These are phyloP conservation scores for Lobophora halterata DNA, from an alignment of 2,888 invertebrate species.

Conservation along the genomic window DNA sequence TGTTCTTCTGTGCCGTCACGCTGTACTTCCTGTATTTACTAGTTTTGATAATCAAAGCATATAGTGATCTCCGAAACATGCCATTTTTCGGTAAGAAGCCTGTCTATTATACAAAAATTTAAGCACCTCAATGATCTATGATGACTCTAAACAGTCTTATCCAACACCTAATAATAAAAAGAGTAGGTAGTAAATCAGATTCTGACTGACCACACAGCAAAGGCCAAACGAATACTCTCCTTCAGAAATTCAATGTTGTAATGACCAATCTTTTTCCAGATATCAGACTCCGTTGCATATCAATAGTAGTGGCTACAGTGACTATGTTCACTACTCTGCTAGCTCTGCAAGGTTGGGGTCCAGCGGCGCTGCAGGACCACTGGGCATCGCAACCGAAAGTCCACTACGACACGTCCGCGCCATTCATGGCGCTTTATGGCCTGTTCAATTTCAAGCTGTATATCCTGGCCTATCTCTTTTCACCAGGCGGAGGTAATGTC, in stretches of 20 bases:
- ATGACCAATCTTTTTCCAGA: too few species aligned
- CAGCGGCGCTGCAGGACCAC: slow-evolving; percentile 94
- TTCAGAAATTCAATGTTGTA: too few species aligned
- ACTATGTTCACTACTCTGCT: slow-evolving; percentile 87
- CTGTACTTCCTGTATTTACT: slow-evolving; percentile 93
- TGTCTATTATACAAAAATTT: too few species aligned
- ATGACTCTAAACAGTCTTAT: too few species aligned
- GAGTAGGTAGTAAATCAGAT: too few species aligned
- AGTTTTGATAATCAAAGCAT: slow-evolving; percentile 92
- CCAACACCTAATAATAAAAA: too few species aligned
- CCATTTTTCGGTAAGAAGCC: slow-evolving; percentile 98
- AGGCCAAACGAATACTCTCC: too few species aligned
- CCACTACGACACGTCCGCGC: slow-evolving; percentile 94
- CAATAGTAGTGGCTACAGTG: slow-evolving; percentile 91
- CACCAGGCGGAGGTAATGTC: slow-evolving; percentile 89
- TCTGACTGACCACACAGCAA: too few species aligned
- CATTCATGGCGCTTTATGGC: slow-evolving; percentile 97
- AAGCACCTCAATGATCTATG: too few species aligned
- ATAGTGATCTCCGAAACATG: slow-evolving; percentile 97
- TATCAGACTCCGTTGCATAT: slow-evolving; percentile 94
- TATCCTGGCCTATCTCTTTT: slow-evolving; percentile 96
- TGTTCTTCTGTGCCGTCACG: slow-evolving; percentile 92
- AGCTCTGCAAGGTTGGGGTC: slow-evolving; percentile 91
- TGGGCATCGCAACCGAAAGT: slow-evolving; percentile 94
- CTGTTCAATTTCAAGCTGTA: slow-evolving; percentile 96